phyloP scores from a whole-genome alignment of 2,797 vertebrate species.

The Hemibagrus guttatus region DNA sequence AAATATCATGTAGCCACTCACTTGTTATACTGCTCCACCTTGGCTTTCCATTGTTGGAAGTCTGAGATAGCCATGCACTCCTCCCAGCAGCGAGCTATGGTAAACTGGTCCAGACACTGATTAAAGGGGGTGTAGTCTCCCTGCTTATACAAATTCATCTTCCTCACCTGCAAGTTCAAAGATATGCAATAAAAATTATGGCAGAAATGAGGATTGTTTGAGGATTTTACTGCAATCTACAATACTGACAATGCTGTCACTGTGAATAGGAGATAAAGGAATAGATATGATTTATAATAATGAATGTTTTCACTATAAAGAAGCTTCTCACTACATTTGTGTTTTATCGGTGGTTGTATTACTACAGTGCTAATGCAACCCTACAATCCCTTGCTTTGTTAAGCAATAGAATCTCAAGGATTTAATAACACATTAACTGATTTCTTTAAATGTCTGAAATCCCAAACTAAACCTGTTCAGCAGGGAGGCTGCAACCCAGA shows the following conservation, averaged over 20 bases:
- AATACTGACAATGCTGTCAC: background rate
- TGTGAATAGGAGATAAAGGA: background rate
- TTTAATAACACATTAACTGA: background rate
- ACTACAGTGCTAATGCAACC: background rate
- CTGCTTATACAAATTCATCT: slow-evolving; percentile 83
- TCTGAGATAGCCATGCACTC: slow-evolving; percentile 83
- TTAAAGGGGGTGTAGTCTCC: slow-evolving; percentile 88
- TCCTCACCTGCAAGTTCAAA: slow-evolving; percentile 78
- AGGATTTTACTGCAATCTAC: background rate
- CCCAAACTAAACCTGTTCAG: slow-evolving; percentile 77
- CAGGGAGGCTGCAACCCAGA: slow-evolving; percentile 74
- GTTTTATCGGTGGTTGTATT: background rate
- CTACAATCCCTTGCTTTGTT: background rate
- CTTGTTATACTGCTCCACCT: slow-evolving; percentile 85
- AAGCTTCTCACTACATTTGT: no score
- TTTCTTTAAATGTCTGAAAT: background rate
- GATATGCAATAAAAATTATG: background rate
- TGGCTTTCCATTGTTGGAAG: slow-evolving; percentile 71
- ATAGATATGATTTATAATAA: background rate
- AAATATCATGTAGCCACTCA: slow-evolving; percentile 56
- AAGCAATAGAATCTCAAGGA: background rate
- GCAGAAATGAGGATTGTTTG: background rate
- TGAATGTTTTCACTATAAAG: background rate
- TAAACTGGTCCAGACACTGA: slow-evolving; percentile 85
- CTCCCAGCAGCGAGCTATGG: slow-evolving; percentile 86